Evolutionary conservation across 2,797 vertebrate species (phyloP), one percentile per base, ranked within the genome.

Genomic region (Urocyon cinereoargenteus): DNA sequence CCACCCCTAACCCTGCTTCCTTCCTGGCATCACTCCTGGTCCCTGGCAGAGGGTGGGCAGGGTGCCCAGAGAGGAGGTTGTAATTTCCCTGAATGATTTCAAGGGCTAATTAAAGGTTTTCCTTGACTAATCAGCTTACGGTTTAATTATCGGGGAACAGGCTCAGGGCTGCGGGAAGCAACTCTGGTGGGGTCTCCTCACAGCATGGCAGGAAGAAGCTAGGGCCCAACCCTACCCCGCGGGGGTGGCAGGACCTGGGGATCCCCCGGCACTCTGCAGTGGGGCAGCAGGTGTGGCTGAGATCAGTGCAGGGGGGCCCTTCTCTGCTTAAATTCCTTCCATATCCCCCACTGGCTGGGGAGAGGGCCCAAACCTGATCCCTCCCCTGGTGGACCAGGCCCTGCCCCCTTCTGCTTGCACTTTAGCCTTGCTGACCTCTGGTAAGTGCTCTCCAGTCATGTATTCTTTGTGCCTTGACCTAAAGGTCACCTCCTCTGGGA

Each of bases 21-120:
- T 92, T 51, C 31, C 73, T 78, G 92, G 83, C 57, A 62, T 94
- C 2, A 0, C 75, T 57, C n/a, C 75, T 89, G 72, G 75, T 89
- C 73, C 70, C 88, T 78, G 53, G 59, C 55, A 84, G 85, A 96
- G 87, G 88, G 81, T 3, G 6, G 91, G 94, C 94, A 97, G 88
- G 82, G 15, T 1, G 14, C 96, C 96, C 87, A 11, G 72, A 86
- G 61, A 96, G 70, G 82, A 96, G 95, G 83, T 97, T 98, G 40
- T 97, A 97, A 98, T 98, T 98, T 97, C 96, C 79, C 91, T 97
- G 93, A 98, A 95, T 3, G 22, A 93, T 96, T 88, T 98, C 87
- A 98, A 98, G 97, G 94, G 86, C 98, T 98, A 98, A 98, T 98
- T 97, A 98, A 98, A 97, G 97, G 97, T 96, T 98, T 98, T 98